A percentile compares a stretch with the other conserved stretches of the same genome.
Evolutionary conservation across 92 coral and sea anemone species (phyloP).

Genomic region (Porites evermanni): DNA sequence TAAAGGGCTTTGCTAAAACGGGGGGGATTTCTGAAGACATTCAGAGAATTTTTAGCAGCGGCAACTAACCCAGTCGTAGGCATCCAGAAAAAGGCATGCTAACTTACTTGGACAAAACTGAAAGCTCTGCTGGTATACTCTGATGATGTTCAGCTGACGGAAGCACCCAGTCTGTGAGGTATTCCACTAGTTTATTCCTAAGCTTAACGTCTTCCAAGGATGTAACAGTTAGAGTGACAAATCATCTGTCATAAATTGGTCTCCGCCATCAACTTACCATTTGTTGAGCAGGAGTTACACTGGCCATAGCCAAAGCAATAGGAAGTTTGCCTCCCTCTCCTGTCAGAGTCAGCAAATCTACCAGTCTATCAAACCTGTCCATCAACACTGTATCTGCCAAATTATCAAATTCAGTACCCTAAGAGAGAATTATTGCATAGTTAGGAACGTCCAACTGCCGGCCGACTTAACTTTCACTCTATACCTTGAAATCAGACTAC

Average conservation of each 20-base stretch:
- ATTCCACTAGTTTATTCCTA: constrained; percentile 94
- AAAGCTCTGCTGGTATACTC: constrained; percentile 77
- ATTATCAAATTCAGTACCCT: constrained; percentile 99
- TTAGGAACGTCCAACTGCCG: background rate
- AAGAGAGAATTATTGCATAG: background rate
- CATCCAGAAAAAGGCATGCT: background rate
- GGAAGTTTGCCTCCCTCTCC: constrained; percentile 93
- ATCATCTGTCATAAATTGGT: no score
- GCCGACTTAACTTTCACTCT: no score
- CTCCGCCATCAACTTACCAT: constrained; percentile 62
- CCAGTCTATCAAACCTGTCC: constrained; percentile 97
- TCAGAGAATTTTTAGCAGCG: no score
- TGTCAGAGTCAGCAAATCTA: constrained; percentile 85
- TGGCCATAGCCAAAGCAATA: constrained; percentile 91
- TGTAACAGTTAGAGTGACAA: no score
- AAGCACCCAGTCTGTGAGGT: constrained; percentile 96
- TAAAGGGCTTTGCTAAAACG: no score
- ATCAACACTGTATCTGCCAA: constrained; percentile 98
- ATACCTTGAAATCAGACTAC: no score
- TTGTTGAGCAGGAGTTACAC: constrained; percentile 91
- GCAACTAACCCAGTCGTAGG: no score
- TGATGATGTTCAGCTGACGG: constrained; percentile 82
- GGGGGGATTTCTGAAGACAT: no score
- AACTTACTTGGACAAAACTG: constrained; percentile 79
- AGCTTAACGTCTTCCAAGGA: no score